Conservation (phyloP, 1,140 invertebrate genomes). For the Procambarus clarkii region DNA sequence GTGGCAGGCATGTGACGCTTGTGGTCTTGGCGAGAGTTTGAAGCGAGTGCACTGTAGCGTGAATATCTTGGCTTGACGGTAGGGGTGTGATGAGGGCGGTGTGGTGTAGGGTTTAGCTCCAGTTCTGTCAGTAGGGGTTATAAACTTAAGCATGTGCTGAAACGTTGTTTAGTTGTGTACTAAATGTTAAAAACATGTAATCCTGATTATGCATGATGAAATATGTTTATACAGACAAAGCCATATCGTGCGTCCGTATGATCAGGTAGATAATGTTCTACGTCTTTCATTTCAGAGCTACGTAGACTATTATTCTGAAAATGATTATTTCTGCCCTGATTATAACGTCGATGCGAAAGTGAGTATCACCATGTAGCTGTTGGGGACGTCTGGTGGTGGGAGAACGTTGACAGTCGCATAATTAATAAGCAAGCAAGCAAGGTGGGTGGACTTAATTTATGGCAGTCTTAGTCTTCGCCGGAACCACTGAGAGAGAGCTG, state of each 20-base stretch:
- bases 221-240: slow-evolving; percentile 5
- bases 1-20: slow-evolving; percentile 2
- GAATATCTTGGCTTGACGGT: neutral
- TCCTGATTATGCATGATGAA: neutral
- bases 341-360: slow-evolving; percentile 4
- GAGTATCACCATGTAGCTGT: slow-evolving; percentile 8
- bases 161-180: neutral
- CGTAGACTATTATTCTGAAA: slow-evolving; percentile 20
- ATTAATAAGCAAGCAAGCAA: neutral
- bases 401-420: neutral
- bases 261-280: slow-evolving; percentile 12
- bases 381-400: slow-evolving; percentile 14
- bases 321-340: slow-evolving; percentile 17
- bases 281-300: slow-evolving; percentile 19
- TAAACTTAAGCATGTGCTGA: neutral
- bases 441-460: neutral
- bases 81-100: neutral
- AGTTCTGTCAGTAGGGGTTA: no score
- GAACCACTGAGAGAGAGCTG: no score
- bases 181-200: neutral
- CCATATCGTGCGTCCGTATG: neutral
- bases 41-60: neutral
- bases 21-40: neutral
- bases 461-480: neutral
- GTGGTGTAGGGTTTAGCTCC: no score